A percentile compares a stretch with the other conserved stretches of the same genome.
Conservation (phyloP, 2,797 vertebrate genomes). For the Anableps anableps region DNA sequence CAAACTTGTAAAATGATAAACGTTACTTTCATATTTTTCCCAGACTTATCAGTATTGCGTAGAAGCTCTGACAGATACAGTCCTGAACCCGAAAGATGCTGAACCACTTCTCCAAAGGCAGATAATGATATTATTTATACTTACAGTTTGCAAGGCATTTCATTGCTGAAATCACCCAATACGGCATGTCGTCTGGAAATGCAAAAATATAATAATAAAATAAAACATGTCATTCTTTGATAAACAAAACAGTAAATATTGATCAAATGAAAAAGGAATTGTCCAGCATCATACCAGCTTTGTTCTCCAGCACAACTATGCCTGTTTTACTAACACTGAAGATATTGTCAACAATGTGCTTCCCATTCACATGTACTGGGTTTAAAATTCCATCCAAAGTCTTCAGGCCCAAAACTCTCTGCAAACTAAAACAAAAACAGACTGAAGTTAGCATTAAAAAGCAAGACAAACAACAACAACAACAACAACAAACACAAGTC, state of each 20-base stretch:
- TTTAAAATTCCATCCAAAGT: conserved; percentile 90
- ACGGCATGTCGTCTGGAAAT: conserved; percentile 86
- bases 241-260: too few relatives aligned
- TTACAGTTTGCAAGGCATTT: conserved; percentile 96
- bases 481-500: background rate
- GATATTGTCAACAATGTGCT: conserved; percentile 91
- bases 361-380: conserved; percentile 82
- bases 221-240: background rate
- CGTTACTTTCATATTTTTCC: too few relatives aligned
- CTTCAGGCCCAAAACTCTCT: conserved; percentile 88
- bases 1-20: background rate
- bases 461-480: background rate
- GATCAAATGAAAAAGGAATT: background rate
- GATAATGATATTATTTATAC: conserved; percentile 64
- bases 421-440: conserved; percentile 74
- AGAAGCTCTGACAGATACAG: background rate
- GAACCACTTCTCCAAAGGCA: background rate
- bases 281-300: conserved; percentile 78
- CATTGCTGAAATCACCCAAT: conserved; percentile 97
- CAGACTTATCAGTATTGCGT: too few relatives aligned
- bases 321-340: conserved; percentile 91
- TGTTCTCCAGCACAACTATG: conserved; percentile 90
- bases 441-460: background rate
- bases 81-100: background rate
- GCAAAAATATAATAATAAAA: background rate